Percentiles rank a stretch among this genome's conserved stretches.
Evolutionary conservation across 2,797 vertebrate species (phyloP).

Genomic region (Tapirus indicus): DNA sequence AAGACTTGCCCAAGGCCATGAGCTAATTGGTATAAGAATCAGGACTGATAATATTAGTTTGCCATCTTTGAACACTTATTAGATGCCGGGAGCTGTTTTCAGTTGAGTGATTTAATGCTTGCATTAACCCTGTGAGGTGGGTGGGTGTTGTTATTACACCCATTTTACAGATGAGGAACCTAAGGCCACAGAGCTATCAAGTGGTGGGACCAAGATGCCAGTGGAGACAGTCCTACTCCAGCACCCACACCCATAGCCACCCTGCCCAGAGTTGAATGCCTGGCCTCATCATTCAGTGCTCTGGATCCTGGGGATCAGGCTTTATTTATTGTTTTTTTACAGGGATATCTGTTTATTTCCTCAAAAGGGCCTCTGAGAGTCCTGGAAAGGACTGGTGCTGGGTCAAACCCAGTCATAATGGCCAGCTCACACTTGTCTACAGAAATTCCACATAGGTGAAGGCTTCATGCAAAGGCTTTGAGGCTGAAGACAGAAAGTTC

Average conservation of each 20-base stretch:
- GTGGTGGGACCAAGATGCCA: neutral
- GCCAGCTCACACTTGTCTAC: neutral
- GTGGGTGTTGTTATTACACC: neutral
- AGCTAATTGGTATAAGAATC: neutral
- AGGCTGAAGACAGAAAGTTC: conserved; percentile 38
- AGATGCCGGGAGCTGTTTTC: conserved; percentile 34
- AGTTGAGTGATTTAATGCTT: neutral
- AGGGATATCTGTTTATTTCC: conserved; percentile 34
- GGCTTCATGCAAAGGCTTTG: neutral
- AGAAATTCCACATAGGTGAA: conserved; percentile 39
- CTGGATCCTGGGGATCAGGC: neutral
- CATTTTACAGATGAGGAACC: conserved; percentile 40
- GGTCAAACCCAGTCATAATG: neutral
- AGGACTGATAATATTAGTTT: conserved; percentile 35
- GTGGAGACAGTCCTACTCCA: neutral
- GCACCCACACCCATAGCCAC: neutral
- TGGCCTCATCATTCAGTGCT: neutral
- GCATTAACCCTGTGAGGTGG: neutral
- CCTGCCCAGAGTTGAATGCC: neutral
- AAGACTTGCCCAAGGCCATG: neutral
- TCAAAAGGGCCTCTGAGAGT: neutral
- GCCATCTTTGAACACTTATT: conserved; percentile 45
- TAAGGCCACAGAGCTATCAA: neutral
- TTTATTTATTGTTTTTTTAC: neutral
- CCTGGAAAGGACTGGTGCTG: neutral